Base-by-base conservation (phyloP, 2,113 vertebrate genomes). In the Melanotaenia duboulayi region DNA sequence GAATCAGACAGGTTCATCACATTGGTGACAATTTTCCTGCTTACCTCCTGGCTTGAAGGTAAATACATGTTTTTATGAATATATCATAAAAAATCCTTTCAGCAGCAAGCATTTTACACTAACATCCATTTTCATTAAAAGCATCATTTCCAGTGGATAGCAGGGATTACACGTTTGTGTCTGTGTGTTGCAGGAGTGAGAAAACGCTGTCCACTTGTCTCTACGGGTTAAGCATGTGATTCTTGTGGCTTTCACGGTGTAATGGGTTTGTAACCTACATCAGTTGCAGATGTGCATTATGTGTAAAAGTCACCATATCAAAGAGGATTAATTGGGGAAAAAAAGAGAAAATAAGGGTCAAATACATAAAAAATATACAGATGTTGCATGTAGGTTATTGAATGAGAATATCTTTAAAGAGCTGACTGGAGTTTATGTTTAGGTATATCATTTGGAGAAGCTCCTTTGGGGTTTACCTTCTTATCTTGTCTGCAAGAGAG, bases 241-340 rank as follows among this genome's bases (percentile, higher is more conserved):
- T 50, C 19, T 73, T 46, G 25, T 60, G 35, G 48, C 57, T n/a
- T 60, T 73, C 0, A 0, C 28, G 6, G 42, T 51, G 60, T 72
- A 81, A 51, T 82, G 71, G 55, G 52, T 51, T 51, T 81, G 63
- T 64, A 84, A 84, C 76, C 81, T 69, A 82, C 81, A 86, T 76
- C 56, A 76, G 65, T 74, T 77, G 59, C 24, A 72, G 23, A 25
- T 14, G 2, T 65, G n/a, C 70, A 24, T 24, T 69, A 40, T 65
- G 66, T 77, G 59, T 68, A 78, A 82, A 58, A 73, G 79, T 78
- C 65, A 73, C 76, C 66, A 60, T 71, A 73, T 64, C 42, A 71
- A 88, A 82, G 74, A 84, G 23, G 74, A 84, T 82, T 66, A 90
- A 82, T 86, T 8, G 1, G 1, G 6, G 35, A 28, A 17, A 49